A percentile compares a stretch with the other conserved stretches of the same genome.
Evolutionary conservation across 1,140 invertebrate genomes (phyloP).

Genomic region (Drosophila repleta): DNA sequence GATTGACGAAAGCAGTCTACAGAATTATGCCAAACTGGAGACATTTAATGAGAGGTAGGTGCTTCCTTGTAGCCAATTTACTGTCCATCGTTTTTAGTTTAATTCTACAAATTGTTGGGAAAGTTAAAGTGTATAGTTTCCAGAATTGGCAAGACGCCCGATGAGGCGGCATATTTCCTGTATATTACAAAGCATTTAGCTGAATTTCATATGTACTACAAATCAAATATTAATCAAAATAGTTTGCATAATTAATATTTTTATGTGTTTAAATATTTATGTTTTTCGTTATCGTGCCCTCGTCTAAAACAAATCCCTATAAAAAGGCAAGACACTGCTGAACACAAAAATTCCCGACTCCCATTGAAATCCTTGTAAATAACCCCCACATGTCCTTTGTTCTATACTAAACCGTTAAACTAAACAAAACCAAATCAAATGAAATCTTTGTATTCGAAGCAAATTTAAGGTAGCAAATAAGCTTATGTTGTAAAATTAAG

Average conservation of each 20-base stretch:
- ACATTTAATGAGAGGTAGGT: conserved; percentile 98
- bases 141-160: conserved; percentile 54
- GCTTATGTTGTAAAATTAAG: not conserved
- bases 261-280: conserved; percentile 77
- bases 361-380: conserved; percentile 70
- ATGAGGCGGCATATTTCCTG: conserved; percentile 30
- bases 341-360: conserved; percentile 46
- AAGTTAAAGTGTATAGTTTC: conserved; percentile 57
- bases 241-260: conserved; percentile 80
- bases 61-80: conserved; percentile 68
- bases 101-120: conserved; percentile 41
- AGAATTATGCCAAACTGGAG: conserved; percentile 96
- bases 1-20: conserved; percentile 98
- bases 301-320: conserved; percentile 76
- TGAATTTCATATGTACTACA: conserved; percentile 52
- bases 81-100: conserved; percentile 31
- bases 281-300: conserved; percentile 80
- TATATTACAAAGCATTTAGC: conserved; percentile 60
- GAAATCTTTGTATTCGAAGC: conserved; percentile 19
- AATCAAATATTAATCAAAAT: conserved; percentile 73
- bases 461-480: conserved; percentile 23
- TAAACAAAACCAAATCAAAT: conserved; percentile 50
- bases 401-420: conserved; percentile 51
- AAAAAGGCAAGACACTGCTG: conserved; percentile 47
- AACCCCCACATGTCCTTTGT: conserved; percentile 81